Conservation (phyloP, 2,888 invertebrate genomes). For the Oligia fasciuncula region DNA sequence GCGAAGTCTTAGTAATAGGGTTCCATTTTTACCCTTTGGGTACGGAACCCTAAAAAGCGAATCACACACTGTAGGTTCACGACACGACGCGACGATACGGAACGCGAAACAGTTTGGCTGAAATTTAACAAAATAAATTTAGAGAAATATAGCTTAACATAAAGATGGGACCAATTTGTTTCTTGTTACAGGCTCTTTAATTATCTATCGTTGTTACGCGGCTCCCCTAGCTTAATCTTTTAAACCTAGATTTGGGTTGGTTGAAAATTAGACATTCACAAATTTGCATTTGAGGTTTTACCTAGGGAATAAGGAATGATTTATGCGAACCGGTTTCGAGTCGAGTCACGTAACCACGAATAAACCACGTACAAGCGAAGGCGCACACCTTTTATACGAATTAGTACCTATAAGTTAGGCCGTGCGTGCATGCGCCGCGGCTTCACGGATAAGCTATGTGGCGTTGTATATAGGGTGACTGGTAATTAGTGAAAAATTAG, state of each 20-base stretch:
- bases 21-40: too few relatives aligned
- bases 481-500: too few relatives aligned
- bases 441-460: neutral
- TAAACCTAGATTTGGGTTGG: neutral
- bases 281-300: neutral
- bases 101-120: too few relatives aligned
- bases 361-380: neutral
- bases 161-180: too few relatives aligned
- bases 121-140: too few relatives aligned
- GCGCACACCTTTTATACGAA: neutral
- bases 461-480: too few relatives aligned
- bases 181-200: too few relatives aligned
- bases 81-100: too few relatives aligned
- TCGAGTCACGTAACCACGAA: neutral
- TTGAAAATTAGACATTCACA: neutral
- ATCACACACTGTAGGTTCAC: too few relatives aligned
- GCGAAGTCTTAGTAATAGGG: too few relatives aligned
- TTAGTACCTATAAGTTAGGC: neutral
- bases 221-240: neutral
- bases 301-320: neutral
- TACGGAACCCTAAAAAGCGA: too few relatives aligned
- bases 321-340: neutral
- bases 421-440: neutral
- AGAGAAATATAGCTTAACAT: too few relatives aligned
- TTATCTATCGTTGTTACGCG: neutral